Base-by-base conservation (phyloP, 2,888 invertebrate species). In the Eupelmus urozonus region DNA sequence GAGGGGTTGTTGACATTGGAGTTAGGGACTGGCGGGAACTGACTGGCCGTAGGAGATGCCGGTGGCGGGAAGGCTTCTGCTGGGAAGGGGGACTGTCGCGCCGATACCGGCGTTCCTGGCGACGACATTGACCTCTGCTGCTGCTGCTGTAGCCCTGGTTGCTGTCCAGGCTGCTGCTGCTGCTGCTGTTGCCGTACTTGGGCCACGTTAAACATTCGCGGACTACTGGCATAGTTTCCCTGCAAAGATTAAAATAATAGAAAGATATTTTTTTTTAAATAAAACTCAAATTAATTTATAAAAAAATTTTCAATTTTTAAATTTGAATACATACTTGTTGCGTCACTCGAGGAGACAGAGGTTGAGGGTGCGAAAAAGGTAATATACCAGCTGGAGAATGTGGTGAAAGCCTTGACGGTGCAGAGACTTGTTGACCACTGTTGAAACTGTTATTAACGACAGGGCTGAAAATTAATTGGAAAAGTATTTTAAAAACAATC, bases 41-140 rank as follows among this genome's bases (percentile, higher is more conserved):
- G 89, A 84, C 88, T 89, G 84, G 90, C 91, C 77, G 91, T 91
- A 57, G 92, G 91, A 71, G 92, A 91, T 34, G 92, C 91, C 51
- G 91, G 91, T 42, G 92, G 91, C 45, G 91, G 91, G 82, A 92
- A 92, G 62, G 91, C 87, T 84, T 91, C 92, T 63, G 90, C 90
- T 53, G 92, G 91, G 84, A 91, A 92, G 29, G 92, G 91, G 57
- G 92, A 92, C 85, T 92, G 93, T 82, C 92, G 90, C 69, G 92
- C 91, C 82, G 91, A 90, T 81, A 90, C 90, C 25, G 91, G 89
- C 76, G 89, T 90, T 78, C 92, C 90, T 20, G 89, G 89, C 62
- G 89, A 90, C 85, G 97, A 92, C 96, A 97, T 96, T 40, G 97
- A 96, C 91, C 97, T 96, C 90, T 96, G 90, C 84, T 90, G 90